Evolutionary conservation across 2,113 vertebrate species (phyloP), one percentile per base, ranked within the genome.

Genomic region (Thomomys bottae): DNA sequence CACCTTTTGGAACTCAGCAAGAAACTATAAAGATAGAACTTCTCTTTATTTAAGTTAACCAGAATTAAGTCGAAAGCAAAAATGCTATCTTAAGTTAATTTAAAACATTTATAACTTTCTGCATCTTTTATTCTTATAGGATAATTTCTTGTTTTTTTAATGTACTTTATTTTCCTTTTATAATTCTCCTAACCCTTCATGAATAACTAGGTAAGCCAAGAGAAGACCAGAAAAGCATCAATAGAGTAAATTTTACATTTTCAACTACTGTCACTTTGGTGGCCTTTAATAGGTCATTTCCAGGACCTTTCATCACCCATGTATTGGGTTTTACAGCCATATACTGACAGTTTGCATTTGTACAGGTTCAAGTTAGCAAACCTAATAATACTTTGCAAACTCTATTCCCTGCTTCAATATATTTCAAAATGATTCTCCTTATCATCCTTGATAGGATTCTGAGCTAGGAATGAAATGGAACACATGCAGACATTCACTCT

Each of bases 381-480:
- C 49, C 40, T 90, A 96, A 82, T 93, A 97, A 86, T 79, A 93
- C 40, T 94, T 92, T 84, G 72, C 70, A 95, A 94, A 94, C 92
- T 84, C 92, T 88, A 88, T 88, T 95, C 90, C 90, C 83, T 87
- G 67, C 87, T 94, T 95, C 81, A 89, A 84, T 94, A 92, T 94
- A 92, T 92, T 96, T 95, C 93, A 95, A 63, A 96, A 94, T 93
- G 76, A 96, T 96, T 94, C 68, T 94, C 89, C 87, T 96, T 93
- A 92, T 95, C 93, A 95, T 40, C 90, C 63, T 23, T 82, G 77
- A 89, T 93, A 96, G 90, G 70, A 85, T 85, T 92, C 85, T 70
- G 20, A 92, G 68, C 78, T 77, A 92, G 81, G 80, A 90, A 90
- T 93, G 73, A 94, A 96, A 94, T 90, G 85, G 88, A 97, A 94